Base-by-base conservation (phyloP, 2,113 vertebrate species). In the Brachypodius melanocephalos region DNA sequence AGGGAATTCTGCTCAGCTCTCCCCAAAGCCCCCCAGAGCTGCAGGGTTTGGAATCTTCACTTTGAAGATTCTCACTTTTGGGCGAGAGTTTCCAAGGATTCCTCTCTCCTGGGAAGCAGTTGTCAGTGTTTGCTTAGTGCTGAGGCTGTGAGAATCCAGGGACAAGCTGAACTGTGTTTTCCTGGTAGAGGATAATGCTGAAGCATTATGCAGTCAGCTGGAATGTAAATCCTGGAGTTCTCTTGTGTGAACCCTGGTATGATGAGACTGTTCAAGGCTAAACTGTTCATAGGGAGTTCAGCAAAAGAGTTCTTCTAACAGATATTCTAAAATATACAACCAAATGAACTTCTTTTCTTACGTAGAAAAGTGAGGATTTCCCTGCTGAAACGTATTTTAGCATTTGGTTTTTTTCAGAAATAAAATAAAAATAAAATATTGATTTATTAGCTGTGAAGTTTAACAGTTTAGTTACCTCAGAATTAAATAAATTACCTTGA, bases 21-120 rank as follows among this genome's bases (percentile, higher is more conserved):
- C 10, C 34, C 31, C 40, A 59, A 8, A 68, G 28, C 46, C 67
- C 26, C 57, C 19, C 32, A 16, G 36, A 65, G 38, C 5, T 68
- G 38, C 0, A 0, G 43, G 5, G n/a, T 69, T 40, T 63, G 32
- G 16, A 46, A 34, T 32, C 55, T 36, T 51, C 0, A 0, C 2
- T 48, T 54, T 73, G 46, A 80, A 28, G 34, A 61, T 28, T 28
- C 58, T 61, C 58, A 38, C 8, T 66, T 45, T 8, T 26, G 40
- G 7, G 9, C 45, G 46, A 65, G 32, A 55, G 38, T 80, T 67
- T 74, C 26, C 31, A 38, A 89, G 20, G 34, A 36, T 34, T 80
- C 17, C 40, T n/a, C 31, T 62, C n/a, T 77, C 29, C 14, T 43
- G 10, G 17, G 26, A 61, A 34, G 32, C 2, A 16, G 17, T 17